Base-by-base conservation (phyloP, 1,140 invertebrate genomes). In the Telenomus remus region DNA sequence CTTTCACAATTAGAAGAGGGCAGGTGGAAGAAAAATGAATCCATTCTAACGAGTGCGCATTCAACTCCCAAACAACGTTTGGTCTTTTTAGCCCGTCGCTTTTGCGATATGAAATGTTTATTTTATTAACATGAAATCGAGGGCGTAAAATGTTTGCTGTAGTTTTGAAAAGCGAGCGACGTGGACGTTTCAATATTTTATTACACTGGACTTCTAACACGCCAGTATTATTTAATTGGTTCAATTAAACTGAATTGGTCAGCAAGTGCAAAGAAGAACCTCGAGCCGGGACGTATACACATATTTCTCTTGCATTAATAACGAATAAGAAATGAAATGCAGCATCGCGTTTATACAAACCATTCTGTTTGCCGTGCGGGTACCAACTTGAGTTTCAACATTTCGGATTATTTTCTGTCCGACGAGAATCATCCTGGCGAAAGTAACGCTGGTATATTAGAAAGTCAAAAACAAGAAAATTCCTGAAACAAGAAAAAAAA, bases 201-300 rank as follows among this genome's bases (percentile, higher is more conserved):
- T 47, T 44, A 35, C 35, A 53, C 19, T 51, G 16, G 33, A 56
- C 44, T 55, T 43, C 50, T 43, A 27, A 27, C 19, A 33, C 2
- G 44, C 50, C n/a, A 63, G 8, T 4, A 14, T 27, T 39, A 61
- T 71, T 71, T 71, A 71, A 71, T 71, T 71, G 68, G 68, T 49
- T 71, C 68, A 63, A 71, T 71, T 71, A 71, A 71, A 63, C 37
- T 35, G 53, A 71, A 71, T 71, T 71, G 59, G 59, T 69, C 65
- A 71, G 68, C 59, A 61, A 70, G 35, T 70, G 66, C 57, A 44
- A 14, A 70, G 66, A 61, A 70, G 56, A 61, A 70, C 42, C 57
- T 12, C 19, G 66, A 55, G 66, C 61, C 55, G 33, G 56, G 55
- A 61, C 19, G 6, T 6, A 27, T 27, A 27, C 19, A 70, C 50